phyloP scores from a whole-genome alignment of 2,113 vertebrate species.

The Pontoporia blainvillei region DNA sequence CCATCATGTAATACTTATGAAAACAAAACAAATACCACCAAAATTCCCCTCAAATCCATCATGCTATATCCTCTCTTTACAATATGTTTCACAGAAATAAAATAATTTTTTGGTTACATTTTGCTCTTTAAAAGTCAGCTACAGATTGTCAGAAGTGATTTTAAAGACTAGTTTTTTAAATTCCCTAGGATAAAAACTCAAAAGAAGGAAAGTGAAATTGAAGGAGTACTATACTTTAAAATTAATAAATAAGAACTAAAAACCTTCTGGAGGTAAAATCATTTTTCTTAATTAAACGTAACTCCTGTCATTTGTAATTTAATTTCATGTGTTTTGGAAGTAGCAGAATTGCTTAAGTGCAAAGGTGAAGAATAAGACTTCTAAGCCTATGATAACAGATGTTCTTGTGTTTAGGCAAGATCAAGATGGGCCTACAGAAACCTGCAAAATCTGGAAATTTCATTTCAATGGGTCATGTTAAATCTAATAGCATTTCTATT shows the following conservation, averaged over 20 bases:
- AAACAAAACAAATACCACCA: background rate
- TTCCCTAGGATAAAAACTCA: background rate
- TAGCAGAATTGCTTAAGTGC: background rate
- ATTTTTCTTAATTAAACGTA: background rate
- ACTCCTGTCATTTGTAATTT: background rate
- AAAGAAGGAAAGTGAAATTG: background rate
- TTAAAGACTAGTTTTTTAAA: background rate
- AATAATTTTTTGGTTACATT: background rate
- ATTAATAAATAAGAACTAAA: background rate
- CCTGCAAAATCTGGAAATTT: background rate
- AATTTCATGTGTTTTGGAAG: background rate
- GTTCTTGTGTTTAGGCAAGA: background rate
- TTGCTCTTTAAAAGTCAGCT: slow-evolving; percentile 21
- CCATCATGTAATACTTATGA: slow-evolving; percentile 16
- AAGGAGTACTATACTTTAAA: background rate
- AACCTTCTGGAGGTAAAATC: background rate
- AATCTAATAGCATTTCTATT: background rate
- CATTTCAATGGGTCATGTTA: background rate
- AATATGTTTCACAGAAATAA: background rate
- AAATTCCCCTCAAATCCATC: background rate
- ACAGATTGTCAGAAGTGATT: slow-evolving; percentile 14
- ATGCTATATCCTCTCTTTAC: background rate
- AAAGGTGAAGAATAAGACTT: background rate
- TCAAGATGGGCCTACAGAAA: background rate
- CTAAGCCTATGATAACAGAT: background rate